Conservation (phyloP, 2,797 vertebrate species). For the Eulemur rubriventer region DNA sequence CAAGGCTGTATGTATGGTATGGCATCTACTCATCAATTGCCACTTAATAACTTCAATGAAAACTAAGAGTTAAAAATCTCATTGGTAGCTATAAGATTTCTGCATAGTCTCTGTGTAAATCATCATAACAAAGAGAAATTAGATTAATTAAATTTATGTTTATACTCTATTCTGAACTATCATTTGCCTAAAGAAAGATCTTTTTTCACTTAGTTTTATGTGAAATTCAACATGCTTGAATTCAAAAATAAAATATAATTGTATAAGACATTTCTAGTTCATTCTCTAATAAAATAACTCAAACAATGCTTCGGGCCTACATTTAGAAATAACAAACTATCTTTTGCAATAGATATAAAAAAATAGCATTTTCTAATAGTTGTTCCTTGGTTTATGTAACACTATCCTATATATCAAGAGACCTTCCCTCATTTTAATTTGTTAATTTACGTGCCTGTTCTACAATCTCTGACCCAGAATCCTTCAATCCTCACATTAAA, state of each 20-base stretch:
- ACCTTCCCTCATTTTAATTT: neutral
- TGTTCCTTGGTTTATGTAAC: neutral
- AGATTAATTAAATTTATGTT: neutral
- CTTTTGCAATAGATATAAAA: constrained; percentile 13
- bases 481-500: neutral
- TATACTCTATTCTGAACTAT: neutral
- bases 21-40: neutral
- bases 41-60: neutral
- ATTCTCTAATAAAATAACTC: constrained; percentile 6
- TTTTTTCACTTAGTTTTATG: constrained; percentile 16
- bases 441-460: neutral
- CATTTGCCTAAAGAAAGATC: neutral
- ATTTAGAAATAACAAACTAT: constrained; percentile 10
- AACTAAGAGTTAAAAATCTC: neutral
- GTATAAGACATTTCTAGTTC: neutral
- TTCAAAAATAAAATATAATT: neutral
- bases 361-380: neutral
- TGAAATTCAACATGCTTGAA: neutral
- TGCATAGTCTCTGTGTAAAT: neutral
- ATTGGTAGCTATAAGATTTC: neutral
- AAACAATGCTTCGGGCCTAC: neutral
- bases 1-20: neutral
- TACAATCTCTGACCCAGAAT: neutral
- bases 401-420: neutral
- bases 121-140: neutral